Base-by-base conservation (phyloP, 2,797 vertebrate species). In the Sebastes goodei region DNA sequence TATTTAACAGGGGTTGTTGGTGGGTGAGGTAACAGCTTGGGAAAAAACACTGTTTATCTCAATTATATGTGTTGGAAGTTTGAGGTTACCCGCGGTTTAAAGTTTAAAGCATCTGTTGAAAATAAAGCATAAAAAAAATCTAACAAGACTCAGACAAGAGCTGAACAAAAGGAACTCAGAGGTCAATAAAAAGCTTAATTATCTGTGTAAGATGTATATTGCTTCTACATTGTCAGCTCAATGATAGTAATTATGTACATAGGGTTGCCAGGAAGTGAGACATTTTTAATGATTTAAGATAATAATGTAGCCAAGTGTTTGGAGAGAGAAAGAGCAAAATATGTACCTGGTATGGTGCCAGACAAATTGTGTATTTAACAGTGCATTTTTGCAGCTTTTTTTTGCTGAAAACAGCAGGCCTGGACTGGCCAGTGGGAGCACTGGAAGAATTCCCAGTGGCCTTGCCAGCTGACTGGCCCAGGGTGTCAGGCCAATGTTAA, bases 1-100 rank as follows among this genome's bases (percentile, higher is more conserved):
- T 74, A 60, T 85, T 80, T 70, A 84, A 55, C 46, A 68, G 25
- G 6, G 38, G 27, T 42, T 56, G 23, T 11, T 69, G 59, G 10
- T 57, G 27, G 52, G 20, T 56, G 38, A 76, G 27, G 21, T 25
- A 76, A 46, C 1, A 1, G 62, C 52, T 15, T 60, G 20, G 27
- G 23, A 21, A 71, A 53, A 69, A 10, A 4, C 30, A 56, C 10
- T 59, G 55, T 29, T 66, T 33, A 63, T 10, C 32, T 76, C 2
- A 4, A 53, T 73, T 49, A 73, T 78, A 20, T 66, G 35, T 32
- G 42, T 42, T 67, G 63, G n/a, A 49, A 52, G 68, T 74, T 66
- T 69, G 35, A 17, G 20, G 17, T 62, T 75, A 29, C 23, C 65
- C 25, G 60, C 15, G 33, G 62, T 30, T 73, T 63, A 29, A 56